Percentiles rank a stretch among this genome's conserved stretches.
Conservation (phyloP, 2,113 vertebrate genomes). For the Halichoeres trimaculatus region DNA sequence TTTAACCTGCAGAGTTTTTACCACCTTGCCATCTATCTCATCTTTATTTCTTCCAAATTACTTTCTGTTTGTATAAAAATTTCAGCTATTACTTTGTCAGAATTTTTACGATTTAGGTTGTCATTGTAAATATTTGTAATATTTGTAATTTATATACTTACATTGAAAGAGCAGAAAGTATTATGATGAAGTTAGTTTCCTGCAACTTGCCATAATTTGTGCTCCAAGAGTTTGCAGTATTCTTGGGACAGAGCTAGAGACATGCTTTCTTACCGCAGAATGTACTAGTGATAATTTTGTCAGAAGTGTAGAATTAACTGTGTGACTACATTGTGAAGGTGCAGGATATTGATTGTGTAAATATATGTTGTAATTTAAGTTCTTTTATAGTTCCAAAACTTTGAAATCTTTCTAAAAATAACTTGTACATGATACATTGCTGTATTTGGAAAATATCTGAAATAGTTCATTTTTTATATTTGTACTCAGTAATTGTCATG, state of each 20-base stretch:
- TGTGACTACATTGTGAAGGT: slow-evolving; percentile 61
- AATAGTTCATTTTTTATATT: slow-evolving; percentile 80
- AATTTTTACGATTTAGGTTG: slow-evolving; percentile 53
- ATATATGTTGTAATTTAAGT: slow-evolving; percentile 82
- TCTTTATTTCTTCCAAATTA: slow-evolving; percentile 37
- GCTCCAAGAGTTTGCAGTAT: slow-evolving; percentile 33
- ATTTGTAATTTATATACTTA: slow-evolving; percentile 78
- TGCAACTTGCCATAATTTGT: slow-evolving; percentile 54
- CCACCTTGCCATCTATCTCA: slow-evolving; percentile 31
- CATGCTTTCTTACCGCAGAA: slow-evolving; percentile 64
- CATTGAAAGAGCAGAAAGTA: slow-evolving; percentile 53
- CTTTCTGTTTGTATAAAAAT: slow-evolving; percentile 48
- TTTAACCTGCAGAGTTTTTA: slow-evolving; percentile 46
- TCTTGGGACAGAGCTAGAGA: slow-evolving; percentile 58
- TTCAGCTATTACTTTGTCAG: slow-evolving; percentile 40
- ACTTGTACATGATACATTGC: slow-evolving; percentile 82
- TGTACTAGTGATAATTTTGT: slow-evolving; percentile 58
- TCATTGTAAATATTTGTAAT: slow-evolving; percentile 79
- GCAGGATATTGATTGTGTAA: slow-evolving; percentile 76
- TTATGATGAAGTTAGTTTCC: slow-evolving; percentile 48
- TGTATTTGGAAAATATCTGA: slow-evolving; percentile 77
- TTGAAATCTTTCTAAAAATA: slow-evolving; percentile 80
- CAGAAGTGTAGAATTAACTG: slow-evolving; percentile 64
- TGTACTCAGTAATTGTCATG: slow-evolving; percentile 80
- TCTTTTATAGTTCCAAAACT: slow-evolving; percentile 79